These are phyloP conservation scores for Tachuris rubrigastra DNA, from an alignment of 2,113 vertebrate genomes.

Conservation along the genomic window DNA sequence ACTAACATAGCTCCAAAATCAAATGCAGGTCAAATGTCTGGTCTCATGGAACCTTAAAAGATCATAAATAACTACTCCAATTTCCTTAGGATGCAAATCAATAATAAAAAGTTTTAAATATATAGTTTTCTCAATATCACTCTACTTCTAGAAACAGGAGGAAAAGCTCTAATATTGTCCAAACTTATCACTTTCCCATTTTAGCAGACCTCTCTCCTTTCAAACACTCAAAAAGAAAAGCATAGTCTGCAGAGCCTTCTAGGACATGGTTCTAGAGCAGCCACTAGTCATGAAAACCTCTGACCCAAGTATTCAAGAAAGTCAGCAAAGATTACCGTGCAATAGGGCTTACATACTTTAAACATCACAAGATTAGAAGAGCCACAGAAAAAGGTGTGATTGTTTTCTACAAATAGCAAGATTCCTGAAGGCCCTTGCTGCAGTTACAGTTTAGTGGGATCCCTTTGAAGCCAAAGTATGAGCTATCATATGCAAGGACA, in stretches of 20 bases:
- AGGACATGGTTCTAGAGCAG: not conserved
- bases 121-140: not conserved
- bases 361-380: not conserved
- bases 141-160: not conserved
- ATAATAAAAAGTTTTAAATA: not conserved
- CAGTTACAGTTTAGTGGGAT: not conserved
- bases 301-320: not conserved
- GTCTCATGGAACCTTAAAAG: not conserved
- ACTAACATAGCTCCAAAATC: not conserved
- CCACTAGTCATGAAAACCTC: not conserved
- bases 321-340: not conserved
- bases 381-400: not conserved
- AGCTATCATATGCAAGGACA: not conserved
- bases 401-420: not conserved
- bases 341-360: not conserved
- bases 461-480: conserved; percentile 21
- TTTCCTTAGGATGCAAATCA: not conserved
- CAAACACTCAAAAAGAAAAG: not conserved
- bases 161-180: not conserved
- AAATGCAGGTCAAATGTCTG: not conserved
- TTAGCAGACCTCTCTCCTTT: not conserved
- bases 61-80: not conserved
- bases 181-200: not conserved
- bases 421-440: not conserved
- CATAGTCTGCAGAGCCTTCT: not conserved